Evolutionary conservation across 2,888 invertebrate genomes (phyloP), one percentile per base, ranked within the genome.

Genomic region (Clivina fossor): DNA sequence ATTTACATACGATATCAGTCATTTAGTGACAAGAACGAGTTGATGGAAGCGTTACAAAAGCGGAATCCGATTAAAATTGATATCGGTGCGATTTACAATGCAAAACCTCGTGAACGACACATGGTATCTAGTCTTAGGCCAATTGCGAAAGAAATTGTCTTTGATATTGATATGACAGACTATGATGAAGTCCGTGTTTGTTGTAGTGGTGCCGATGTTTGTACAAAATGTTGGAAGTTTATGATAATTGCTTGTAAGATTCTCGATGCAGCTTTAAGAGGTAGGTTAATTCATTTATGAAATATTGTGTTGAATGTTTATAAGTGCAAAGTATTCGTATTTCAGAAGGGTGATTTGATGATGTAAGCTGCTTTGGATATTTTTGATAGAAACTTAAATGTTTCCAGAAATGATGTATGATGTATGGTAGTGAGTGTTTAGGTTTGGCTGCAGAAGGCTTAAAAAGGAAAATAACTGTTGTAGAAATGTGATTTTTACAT

Each of bases 121-220:
- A 63, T 66, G 11, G 62, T 70, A 1, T 61, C 67, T 1, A 67
- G 66, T 1, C 62, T 77, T 60, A 61, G 62, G 8, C 77, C 79
- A 0, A 64, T 75, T 3, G 76, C 79, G 66, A 88, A 93, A 69
- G 99, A 99, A 77, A 77, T 99, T 9, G 94, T 99, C 0, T 94
- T 99, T 76, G 99, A 99, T 82, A 98, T 99, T 66, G 99, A 99
- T 80, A 88, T 99, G 81, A 97, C 98, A 26, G 99, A 99, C 75
- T 99, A 99, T 73, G 98, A 99, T 78, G 93, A 95, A 69, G 86
- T 98, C 0, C 78, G 98, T 69, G 89, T 83, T 20, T 99, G 98
- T 70, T 98, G 93, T 68, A 81, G 82, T 50, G 96, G 92, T 48
- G 89, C 94, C 1, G 88, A 86, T 68, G 90, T 99, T 8, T 99